A percentile compares a stretch with the other conserved stretches of the same genome.
Conservation (phyloP, 2,888 invertebrate species). For the Torymus texanus region DNA sequence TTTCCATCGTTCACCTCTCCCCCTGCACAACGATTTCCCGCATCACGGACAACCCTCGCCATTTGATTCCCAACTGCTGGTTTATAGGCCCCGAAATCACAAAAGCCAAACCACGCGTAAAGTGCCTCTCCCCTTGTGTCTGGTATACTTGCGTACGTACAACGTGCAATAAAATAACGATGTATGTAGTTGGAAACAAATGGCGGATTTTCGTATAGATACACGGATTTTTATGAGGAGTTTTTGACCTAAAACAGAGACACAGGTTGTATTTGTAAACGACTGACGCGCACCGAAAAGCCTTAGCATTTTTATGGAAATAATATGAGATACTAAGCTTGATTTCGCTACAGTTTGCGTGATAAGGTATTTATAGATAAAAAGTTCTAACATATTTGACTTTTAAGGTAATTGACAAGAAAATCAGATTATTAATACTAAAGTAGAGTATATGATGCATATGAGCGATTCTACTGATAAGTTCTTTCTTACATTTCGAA, state of each 20-base stretch:
- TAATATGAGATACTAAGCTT: constrained; percentile 5
- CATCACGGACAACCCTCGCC: constrained; percentile 35
- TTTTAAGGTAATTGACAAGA: too few relatives aligned
- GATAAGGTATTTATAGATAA: constrained; percentile 13
- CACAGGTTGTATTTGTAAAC: constrained; percentile 25
- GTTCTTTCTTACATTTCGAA: too few relatives aligned
- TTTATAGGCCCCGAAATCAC: constrained; percentile 65
- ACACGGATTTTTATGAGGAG: constrained; percentile 33
- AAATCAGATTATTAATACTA: too few relatives aligned
- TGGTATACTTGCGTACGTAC: background rate
- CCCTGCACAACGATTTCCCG: constrained; percentile 23
- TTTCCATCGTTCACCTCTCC: background rate
- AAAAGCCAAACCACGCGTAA: constrained; percentile 57
- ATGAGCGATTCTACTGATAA: too few relatives aligned
- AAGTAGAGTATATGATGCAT: too few relatives aligned
- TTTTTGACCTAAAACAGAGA: constrained; percentile 25
- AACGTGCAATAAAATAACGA: constrained; percentile 52
- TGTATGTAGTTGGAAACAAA: constrained; percentile 1
- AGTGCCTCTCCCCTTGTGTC: background rate
- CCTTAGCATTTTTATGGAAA: constrained; percentile 31
- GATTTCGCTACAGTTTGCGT: constrained; percentile 4
- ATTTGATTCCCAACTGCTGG: constrained; percentile 48
- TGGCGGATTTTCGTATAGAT: constrained; percentile 1
- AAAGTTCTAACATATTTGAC: too few relatives aligned
- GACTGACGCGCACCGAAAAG: background rate